Evolutionary conservation across 1,140 invertebrate genomes (phyloP), one percentile per base, ranked within the genome.

Genomic region (Drosophila biarmipes): DNA sequence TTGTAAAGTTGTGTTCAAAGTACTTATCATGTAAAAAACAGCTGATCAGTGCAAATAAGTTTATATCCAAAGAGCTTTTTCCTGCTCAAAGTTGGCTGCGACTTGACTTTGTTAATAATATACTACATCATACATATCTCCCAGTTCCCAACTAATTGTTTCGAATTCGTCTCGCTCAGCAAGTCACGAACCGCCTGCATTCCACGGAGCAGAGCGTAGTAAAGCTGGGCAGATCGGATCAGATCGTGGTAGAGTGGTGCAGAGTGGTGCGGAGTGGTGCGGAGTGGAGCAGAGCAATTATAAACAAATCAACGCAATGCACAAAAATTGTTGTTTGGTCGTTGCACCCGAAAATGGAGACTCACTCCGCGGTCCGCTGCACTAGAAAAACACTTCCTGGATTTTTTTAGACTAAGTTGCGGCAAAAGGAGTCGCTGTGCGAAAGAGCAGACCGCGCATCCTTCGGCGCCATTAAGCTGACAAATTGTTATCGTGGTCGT

Each of bases 391-490:
- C 51, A 69, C 77, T 86, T 86, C 81, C 81, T 73, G 63, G 64
- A 72, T 69, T 17, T 68, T 24, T 17, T 69, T 24, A 27, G 42
- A 42, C 11, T 43, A 21, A 29, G 10, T 37, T 19, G 17, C 35
- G 14, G 15, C 19, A n/a, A n/a, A 38, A 45, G 49, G 24, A 67
- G 62, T 27, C 49, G 29, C 37, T 15, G 17, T 53, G 14, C 19
- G n/a, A 49, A 49, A 31, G 34, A 21, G 43, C 37, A 61, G 52
- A 45, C 77, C 78, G 80, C 78, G 74, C 78, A 82, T 87, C 82
- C 78, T 87, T 89, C 52, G 56, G 51, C 55, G 78, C 82, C 82
- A 87, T 87, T 87, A 87, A 89, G 84, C 79, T 89, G 84, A 89
- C 84, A 89, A 89, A 89, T 89, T 89, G 84, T 89, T 89, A 89